Percentiles rank a stretch among this genome's conserved stretches.
These are phyloP conservation scores for Tinamus major DNA, from an alignment of 2,797 vertebrate species.

Conservation along the genomic window DNA sequence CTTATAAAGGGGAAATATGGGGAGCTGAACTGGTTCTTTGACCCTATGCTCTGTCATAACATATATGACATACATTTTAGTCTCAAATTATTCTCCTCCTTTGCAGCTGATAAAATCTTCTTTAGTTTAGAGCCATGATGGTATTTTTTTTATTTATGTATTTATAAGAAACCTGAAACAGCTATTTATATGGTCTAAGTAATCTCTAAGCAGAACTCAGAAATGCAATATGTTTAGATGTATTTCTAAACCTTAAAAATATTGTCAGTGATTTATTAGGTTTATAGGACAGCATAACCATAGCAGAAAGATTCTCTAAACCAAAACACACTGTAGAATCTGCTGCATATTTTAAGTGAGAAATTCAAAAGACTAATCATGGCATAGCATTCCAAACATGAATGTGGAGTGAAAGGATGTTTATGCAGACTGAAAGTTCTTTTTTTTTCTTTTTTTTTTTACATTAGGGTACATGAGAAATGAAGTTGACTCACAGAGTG, in stretches of 20 bases:
- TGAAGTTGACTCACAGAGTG: not conserved
- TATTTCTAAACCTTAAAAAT: not conserved
- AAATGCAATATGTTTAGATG: not conserved
- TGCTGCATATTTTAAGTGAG: not conserved
- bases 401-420: not conserved
- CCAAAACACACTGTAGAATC: not conserved
- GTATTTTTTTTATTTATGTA: not conserved
- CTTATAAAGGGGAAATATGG: not conserved
- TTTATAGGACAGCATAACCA: not conserved
- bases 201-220: not conserved
- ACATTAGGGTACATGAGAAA: not conserved
- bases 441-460: constrained; percentile 4
- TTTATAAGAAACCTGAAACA: not conserved
- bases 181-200: not conserved
- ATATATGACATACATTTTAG: not conserved
- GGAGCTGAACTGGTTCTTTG: not conserved
- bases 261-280: not conserved
- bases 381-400: not conserved
- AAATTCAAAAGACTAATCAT: not conserved
- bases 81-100: not conserved
- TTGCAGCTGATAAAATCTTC: not conserved
- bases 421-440: not conserved
- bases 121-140: not conserved
- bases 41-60: not conserved
- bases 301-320: not conserved